Evolutionary conservation across 2,888 invertebrate species (phyloP), one percentile per base, ranked within the genome.

Genomic region (Zhuqinia jingwanae): DNA sequence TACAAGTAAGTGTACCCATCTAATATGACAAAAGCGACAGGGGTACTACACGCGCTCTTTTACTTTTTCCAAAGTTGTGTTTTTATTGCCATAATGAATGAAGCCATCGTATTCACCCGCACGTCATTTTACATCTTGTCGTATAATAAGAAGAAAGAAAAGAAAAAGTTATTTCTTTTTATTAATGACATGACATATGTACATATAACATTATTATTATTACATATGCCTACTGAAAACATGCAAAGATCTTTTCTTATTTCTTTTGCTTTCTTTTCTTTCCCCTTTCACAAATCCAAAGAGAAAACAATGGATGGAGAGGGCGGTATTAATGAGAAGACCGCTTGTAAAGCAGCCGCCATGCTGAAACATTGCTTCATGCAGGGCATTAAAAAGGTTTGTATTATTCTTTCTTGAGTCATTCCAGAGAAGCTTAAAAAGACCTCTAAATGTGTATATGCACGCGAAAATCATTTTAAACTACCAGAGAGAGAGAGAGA

Each of bases 291-390:
- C 73, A 22, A 50, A 73, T 50, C 36, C 36, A 45, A 65, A 86
- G 86, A 77, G 77, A 86, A 86, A 86, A 65, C 86, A 68, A 68
- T 86, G 65, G 86, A 81, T 20, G 76, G 42, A 22, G 86, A 86
- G 25, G 86, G 86, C 22, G 86, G 86, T 50, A 25, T 81, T 56
- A 85, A 65, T 81, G 86, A 86, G 47, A 86, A 86, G 77, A 86
- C 42, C 20, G 30, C 6, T 56, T 86, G 86, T 58, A 86, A 86
- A 36, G 86, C 81, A 53, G 81, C 86, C 42, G 86, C 86, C 56
- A 81, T 86, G 77, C 30, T 86, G 36, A 86, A 86, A 63, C 76
- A 80, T 47, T 86, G 86, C 42, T 77, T 86, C 45, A 81, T 86
- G 77, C 17, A 68, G 73, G 81, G 70, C n/a, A 36, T 80, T 53